These are phyloP conservation scores for Strix occidentalis DNA, from an alignment of 2,797 vertebrate genomes.

Conservation along the genomic window DNA sequence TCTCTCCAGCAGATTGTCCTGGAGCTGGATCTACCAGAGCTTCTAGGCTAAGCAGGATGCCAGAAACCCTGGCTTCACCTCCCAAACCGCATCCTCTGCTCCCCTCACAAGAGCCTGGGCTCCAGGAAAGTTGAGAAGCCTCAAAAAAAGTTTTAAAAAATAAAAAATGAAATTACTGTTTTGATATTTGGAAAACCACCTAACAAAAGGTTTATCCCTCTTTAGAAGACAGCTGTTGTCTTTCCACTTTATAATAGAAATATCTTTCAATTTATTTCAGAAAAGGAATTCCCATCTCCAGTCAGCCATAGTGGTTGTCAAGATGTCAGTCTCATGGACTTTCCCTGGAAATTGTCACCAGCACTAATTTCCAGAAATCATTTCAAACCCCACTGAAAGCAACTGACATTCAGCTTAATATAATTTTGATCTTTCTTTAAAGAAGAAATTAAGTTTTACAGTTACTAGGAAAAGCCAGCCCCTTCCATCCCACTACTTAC, in stretches of 20 bases:
- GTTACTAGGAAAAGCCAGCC: neutral
- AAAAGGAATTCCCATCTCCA: neutral
- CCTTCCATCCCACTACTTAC: neutral
- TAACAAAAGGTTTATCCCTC: neutral
- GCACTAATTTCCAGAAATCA: neutral
- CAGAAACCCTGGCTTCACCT: neutral
- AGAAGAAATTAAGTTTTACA: slow-evolving; percentile 5
- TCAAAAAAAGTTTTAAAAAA: neutral
- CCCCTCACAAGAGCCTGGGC: neutral
- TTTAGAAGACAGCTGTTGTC: neutral
- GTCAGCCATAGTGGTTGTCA: neutral
- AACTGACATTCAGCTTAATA: neutral
- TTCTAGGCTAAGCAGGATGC: neutral
- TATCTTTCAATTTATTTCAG: neutral
- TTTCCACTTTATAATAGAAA: neutral
- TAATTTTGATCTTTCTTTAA: neutral
- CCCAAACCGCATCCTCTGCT: fast-evolving
- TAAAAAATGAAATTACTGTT: neutral
- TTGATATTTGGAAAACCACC: neutral
- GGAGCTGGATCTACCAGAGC: neutral
- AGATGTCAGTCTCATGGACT: neutral
- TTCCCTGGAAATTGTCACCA: neutral
- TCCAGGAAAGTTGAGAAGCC: neutral
- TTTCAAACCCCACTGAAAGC: neutral
- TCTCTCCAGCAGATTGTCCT: neutral